Conservation (phyloP, 92 coral and sea anemone species). For the Paramuricea clavata region DNA sequence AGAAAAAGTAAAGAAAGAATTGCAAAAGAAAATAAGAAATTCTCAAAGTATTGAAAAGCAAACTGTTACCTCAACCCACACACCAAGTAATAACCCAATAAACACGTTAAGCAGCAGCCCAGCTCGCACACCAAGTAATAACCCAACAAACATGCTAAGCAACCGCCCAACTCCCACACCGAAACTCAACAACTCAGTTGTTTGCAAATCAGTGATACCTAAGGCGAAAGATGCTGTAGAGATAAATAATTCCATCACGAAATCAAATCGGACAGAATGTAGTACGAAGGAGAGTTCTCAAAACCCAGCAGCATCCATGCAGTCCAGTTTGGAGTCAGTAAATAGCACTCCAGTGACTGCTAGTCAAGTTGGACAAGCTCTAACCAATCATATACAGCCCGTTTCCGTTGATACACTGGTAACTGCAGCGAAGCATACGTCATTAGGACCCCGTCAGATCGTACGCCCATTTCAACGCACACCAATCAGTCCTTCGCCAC, state of each 20-base stretch:
- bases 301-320: background rate
- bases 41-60: too few relatives aligned
- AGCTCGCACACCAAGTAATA: too few relatives aligned
- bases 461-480: background rate
- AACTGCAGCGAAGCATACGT: background rate
- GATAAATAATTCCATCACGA: background rate
- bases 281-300: background rate
- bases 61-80: background rate
- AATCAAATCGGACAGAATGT: background rate
- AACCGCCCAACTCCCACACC: too few relatives aligned
- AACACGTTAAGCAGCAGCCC: too few relatives aligned
- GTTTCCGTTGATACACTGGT: background rate
- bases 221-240: background rate
- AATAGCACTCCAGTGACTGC: background rate
- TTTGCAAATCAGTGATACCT: too few relatives aligned
- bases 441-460: background rate
- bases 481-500: background rate
- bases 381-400: too few relatives aligned
- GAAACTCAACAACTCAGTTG: too few relatives aligned
- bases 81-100: background rate
- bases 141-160: background rate
- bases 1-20: background rate
- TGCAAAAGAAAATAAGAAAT: background rate
- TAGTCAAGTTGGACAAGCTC: background rate
- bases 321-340: background rate